A percentile compares a stretch with the other conserved stretches of the same genome.
These are phyloP conservation scores for Limanda limanda DNA, from an alignment of 2,113 vertebrate genomes.

Conservation along the genomic window DNA sequence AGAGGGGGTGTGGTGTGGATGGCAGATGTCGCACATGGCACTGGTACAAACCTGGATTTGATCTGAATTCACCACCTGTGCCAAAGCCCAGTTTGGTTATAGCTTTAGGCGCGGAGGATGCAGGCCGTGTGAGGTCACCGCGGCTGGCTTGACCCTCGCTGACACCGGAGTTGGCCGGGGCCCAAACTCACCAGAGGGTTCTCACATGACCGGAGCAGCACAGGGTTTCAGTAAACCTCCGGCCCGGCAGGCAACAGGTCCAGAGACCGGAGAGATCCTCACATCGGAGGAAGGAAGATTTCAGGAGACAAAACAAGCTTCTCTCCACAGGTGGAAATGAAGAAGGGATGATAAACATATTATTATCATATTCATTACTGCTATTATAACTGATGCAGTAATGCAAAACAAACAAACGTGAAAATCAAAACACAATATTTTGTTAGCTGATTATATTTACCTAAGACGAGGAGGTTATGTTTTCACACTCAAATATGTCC, in stretches of 20 bases:
- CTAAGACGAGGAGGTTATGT: too few species aligned
- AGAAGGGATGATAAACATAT: background rate
- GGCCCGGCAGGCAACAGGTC: background rate
- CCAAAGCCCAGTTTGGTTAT: constrained; percentile 13
- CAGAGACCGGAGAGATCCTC: too few species aligned
- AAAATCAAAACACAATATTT: too few species aligned
- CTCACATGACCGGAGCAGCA: constrained; percentile 42
- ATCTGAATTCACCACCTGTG: constrained; percentile 3
- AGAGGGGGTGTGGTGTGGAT: background rate
- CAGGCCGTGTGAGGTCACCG: constrained; percentile 36
- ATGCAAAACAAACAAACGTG: too few species aligned
- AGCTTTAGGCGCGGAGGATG: background rate
- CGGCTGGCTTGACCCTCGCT: constrained; percentile 29
- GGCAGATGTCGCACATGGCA: background rate
- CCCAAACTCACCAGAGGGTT: constrained; percentile 41
- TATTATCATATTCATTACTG: background rate
- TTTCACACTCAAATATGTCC: background rate
- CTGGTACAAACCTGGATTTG: constrained; percentile 22
- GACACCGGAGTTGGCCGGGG: constrained; percentile 23
- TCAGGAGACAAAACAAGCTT: too few species aligned
- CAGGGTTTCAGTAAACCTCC: constrained; percentile 33
- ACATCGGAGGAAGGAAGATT: too few species aligned
- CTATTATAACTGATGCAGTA: background rate
- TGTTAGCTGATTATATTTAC: too few species aligned
- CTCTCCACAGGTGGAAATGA: background rate